phyloP scores from a whole-genome alignment of 2,113 vertebrate species.

The Seriola dumerili region DNA sequence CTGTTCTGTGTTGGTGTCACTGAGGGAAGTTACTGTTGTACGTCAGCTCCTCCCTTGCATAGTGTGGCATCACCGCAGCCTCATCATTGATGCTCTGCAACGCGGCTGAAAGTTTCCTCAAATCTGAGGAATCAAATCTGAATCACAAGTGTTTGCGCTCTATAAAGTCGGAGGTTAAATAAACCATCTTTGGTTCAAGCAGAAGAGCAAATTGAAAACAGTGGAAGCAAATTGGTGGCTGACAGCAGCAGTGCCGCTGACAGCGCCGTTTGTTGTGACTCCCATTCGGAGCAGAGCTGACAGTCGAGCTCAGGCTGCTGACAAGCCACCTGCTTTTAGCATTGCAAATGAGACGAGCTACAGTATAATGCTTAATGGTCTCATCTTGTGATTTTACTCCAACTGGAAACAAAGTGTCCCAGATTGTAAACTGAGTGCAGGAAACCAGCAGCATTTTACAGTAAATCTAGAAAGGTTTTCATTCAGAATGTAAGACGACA shows the following conservation, averaged over 20 bases:
- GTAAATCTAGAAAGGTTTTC: background rate
- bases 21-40: background rate
- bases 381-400: background rate
- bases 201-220: slow-evolving; percentile 61
- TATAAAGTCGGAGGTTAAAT: slow-evolving; percentile 49
- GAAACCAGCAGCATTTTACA: background rate
- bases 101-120: slow-evolving; percentile 22
- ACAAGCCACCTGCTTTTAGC: slow-evolving; percentile 59
- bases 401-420: background rate
- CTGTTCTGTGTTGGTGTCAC: background rate
- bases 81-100: background rate
- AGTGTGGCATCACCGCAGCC: background rate
- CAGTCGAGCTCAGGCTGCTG: slow-evolving; percentile 45
- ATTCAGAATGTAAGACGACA: background rate
- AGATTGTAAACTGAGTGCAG: background rate
- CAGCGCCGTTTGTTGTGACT: slow-evolving; percentile 60
- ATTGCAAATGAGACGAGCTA: slow-evolving; percentile 53
- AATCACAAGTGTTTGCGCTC: slow-evolving; percentile 36
- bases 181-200: slow-evolving; percentile 53
- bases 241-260: slow-evolving; percentile 43
- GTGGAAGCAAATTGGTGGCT: slow-evolving; percentile 61
- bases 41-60: background rate
- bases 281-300: slow-evolving; percentile 52
- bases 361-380: slow-evolving; percentile 30
- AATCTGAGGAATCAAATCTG: background rate